Evolutionary conservation across 2,797 vertebrate species (phyloP), one percentile per base, ranked within the genome.

Genomic region (Micrastur ruficollis): DNA sequence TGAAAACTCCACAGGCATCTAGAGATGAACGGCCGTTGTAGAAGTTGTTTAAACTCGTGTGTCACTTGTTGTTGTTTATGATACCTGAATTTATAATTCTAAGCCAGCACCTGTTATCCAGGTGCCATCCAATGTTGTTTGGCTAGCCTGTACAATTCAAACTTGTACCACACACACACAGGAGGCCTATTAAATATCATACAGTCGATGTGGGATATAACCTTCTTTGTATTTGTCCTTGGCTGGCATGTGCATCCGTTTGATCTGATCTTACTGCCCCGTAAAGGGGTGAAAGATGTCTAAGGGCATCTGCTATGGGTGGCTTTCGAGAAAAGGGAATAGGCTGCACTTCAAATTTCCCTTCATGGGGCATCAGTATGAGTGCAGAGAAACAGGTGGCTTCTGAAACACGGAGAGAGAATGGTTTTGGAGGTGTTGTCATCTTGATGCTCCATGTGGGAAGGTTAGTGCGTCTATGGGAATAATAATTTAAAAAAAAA

Each of bases 331-430:
- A 52, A 52, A 32, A 68, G 32, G 18, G 23, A 27, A 79, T 44
- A 52, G 49, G 40, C 8, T 8, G 9, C 5, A 3, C 18, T 66
- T 91, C 1, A 21, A 17, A 7, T 68, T 32, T 90, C 19, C 23
- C 8, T 62, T 49, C 0, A 0, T 46, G 29, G 12, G 12, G 8
- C 40, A 23, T 46, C 19, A 17, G 7, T 59, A 4, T 32, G 42
- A 76, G 14, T 42, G 31, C 38, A 42, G 55, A 65, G 78, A 63
- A 92, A 26, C 15, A 40, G 55, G 31, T 62, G 11, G 6, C 46
- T 75, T 88, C n/a, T 76, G 42, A 73, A 89, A 42, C 49, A 53
- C 3, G 31, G 34, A 36, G 44, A 40, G 17, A 71, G 50, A 49
- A 19, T 62, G 20, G 16, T 85, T 87, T 42, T n/a, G 19, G 19